Base-by-base conservation (phyloP, 2,888 invertebrate genomes). In the Crocallis elinguaria region DNA sequence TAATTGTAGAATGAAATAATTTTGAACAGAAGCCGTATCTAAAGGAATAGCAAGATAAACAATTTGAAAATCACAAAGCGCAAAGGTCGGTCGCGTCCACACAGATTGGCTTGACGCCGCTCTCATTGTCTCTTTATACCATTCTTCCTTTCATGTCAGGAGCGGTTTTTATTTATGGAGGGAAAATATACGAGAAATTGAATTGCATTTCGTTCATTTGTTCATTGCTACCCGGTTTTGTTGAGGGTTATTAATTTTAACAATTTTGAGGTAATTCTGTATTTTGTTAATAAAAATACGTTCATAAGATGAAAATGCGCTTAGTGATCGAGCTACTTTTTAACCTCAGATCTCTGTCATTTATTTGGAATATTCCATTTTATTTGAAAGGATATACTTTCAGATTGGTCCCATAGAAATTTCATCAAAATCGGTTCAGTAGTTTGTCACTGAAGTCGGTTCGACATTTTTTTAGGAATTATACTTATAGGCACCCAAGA, bases 101-200 rank as follows among this genome's bases (percentile, higher is more conserved):
- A 33, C 29, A 42, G 53, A 48, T 37, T 48, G 53, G 37, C 32
- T 48, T 43, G 46, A 30, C 42, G 41, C 45, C 45, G 17, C 6
- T 17, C 27, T 12, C 27, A 37, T 53, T 53, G 53, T 53, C 51
- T 39, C 44, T 52, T 52, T 46, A 46, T 44, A 35, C 36, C 39
- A 35, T 9, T 16, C 17, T 23, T 12, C 43, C 32, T 49, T 49
- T 54, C 13, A 44, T 36, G 49, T 49, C 41, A 38, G 12, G 4
- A 33, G 41, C 52, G 49, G 55, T 60, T 63, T 64, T 53, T 56
- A 57, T 60, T 56, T 51, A 49, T 38, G 52, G 44, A 46, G 59
- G 57, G 45, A 60, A 61, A 66, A 60, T 60, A 58, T 61, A 46
- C 55, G 56, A 41, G 50, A 49, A 64, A 66, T 63, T 63, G 64